phyloP scores from a whole-genome alignment of 2,113 vertebrate genomes.

The Dipodomys stephensi region DNA sequence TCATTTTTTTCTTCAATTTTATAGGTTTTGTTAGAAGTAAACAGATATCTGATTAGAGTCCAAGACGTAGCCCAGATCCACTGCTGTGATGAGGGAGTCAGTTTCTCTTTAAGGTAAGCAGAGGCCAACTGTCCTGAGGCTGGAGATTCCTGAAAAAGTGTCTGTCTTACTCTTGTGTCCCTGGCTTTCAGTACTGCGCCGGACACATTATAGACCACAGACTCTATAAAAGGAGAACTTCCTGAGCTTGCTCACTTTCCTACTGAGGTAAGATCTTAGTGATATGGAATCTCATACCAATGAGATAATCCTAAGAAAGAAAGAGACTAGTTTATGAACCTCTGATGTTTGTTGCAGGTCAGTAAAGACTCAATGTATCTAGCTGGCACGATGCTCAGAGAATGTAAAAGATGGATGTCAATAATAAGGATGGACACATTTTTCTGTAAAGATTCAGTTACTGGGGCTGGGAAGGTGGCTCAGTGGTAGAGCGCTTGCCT shows the following conservation, averaged over 20 bases:
- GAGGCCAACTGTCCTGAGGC: too few species aligned
- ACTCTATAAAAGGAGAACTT: neutral
- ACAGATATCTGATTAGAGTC: slow-evolving; percentile 88
- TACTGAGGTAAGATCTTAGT: neutral
- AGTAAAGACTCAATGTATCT: neutral
- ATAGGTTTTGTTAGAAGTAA: slow-evolving; percentile 89
- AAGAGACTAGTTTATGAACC: neutral
- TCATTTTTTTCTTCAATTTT: slow-evolving; percentile 47
- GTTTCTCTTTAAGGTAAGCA: slow-evolving; percentile 88
- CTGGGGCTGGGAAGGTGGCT: too few species aligned
- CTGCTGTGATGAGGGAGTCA: slow-evolving; percentile 85
- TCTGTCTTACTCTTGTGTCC: neutral
- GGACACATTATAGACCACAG: neutral
- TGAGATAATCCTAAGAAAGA: neutral
- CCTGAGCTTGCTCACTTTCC: neutral
- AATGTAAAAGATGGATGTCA: neutral
- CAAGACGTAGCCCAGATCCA: slow-evolving; percentile 89
- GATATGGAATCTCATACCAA: neutral
- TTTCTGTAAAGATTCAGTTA: neutral
- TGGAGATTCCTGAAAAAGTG: neutral
- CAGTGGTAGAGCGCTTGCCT: too few species aligned
- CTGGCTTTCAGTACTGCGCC: neutral
- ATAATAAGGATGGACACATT: neutral
- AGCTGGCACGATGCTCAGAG: neutral
- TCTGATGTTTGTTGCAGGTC: neutral